Base-by-base conservation (phyloP, 2,797 vertebrate genomes). In the Oceanodroma leucorhoa region DNA sequence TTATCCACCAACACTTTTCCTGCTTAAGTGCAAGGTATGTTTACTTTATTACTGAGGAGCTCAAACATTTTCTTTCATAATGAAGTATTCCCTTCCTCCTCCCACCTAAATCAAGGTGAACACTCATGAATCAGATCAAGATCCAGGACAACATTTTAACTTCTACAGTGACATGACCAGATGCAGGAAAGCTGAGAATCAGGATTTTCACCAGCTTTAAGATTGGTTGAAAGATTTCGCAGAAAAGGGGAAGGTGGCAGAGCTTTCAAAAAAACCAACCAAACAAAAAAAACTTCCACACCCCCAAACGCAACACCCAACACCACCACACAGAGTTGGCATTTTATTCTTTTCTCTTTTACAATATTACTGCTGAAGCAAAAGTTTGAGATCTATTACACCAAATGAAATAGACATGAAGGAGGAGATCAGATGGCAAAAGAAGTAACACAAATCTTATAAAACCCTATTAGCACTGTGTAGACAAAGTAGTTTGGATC, bases 1-100 rank as follows among this genome's bases (percentile, higher is more conserved):
- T 90, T 87, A 94, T 41, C 75, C 84, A 93, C 86, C 83, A 96
- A 93, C 67, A 89, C 58, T 90, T 45, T 78, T 92, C 88, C 87
- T 94, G 73, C 83, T 84, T 69, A 79, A 90, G 67, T 69, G 46
- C 64, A 87, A 87, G 46, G 23, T 38, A 38, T 83, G 67, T 95
- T 96, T 92, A 89, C 75, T 82, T 92, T 91, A 89, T 69, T 93
- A 72, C 73, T 10, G 84, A 89, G 83, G 26, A 95, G 65, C 65
- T 91, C 83, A 87, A 94, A 70, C 26, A 4, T 58, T 60, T 86
- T 81, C 45, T 92, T 94, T 90, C 72, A 71, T 60, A 95, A 85
- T 46, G 21, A 83, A 23, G 29, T 36, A 93, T 60, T 89, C 70
- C 70, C 70, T 87, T 88, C 51, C 70, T 84, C 71, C 78, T 92